These are phyloP conservation scores for Tinamus major DNA, from an alignment of 2,797 vertebrate species.

Conservation along the genomic window DNA sequence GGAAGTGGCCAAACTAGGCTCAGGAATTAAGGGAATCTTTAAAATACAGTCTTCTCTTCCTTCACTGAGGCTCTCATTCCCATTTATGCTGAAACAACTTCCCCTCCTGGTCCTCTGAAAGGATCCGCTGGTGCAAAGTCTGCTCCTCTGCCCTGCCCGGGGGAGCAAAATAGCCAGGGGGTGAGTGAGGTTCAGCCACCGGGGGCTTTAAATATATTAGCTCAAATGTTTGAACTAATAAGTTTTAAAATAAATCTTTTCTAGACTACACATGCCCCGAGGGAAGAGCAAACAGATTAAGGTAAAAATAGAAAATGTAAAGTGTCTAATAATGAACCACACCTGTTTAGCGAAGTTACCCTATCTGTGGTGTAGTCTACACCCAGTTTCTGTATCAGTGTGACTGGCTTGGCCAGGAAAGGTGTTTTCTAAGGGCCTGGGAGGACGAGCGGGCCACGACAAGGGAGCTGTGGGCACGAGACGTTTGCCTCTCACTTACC, in stretches of 20 bases:
- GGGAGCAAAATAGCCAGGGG: background rate
- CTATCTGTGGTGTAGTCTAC: conserved; percentile 54
- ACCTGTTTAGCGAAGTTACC: conserved; percentile 56
- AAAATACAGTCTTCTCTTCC: background rate
- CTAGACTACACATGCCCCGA: conserved; percentile 64
- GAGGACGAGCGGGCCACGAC: background rate
- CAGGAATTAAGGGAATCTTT: background rate
- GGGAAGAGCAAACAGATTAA: conserved; percentile 66
- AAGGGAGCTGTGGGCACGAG: background rate
- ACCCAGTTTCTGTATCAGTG: background rate
- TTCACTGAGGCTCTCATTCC: background rate
- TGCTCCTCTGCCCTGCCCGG: background rate
- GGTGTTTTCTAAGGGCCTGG: conserved; percentile 5
- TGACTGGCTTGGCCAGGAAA: conserved; percentile 5
- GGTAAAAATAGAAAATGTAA: conserved; percentile 70
- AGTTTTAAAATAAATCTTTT: conserved; percentile 74
- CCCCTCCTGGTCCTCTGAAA: background rate
- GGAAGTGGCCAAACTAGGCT: background rate
- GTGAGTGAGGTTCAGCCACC: conserved; percentile 30
- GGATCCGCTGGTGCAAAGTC: background rate
- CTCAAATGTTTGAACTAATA: conserved; percentile 58
- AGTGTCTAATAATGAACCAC: conserved; percentile 64
- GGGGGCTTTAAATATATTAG: conserved; percentile 48
- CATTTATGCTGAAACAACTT: background rate
- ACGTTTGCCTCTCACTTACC: background rate